Evolutionary conservation across 2,797 vertebrate genomes (phyloP).

Genomic region (Sternarchorhynchus goeldii): DNA sequence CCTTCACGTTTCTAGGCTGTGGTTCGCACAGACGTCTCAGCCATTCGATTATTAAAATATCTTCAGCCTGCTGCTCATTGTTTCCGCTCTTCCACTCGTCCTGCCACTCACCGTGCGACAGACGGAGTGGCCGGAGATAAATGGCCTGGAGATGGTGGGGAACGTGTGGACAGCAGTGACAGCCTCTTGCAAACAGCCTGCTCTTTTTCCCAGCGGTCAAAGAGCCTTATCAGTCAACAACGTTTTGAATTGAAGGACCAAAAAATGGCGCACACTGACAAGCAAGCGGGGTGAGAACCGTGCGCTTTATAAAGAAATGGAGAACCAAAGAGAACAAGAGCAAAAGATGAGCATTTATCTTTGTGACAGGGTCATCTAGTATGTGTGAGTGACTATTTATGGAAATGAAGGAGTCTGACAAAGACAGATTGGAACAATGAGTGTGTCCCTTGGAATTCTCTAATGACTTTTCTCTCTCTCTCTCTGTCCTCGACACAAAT

Average conservation of each 20-base stretch:
- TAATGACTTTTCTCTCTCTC: slow-evolving; percentile 44
- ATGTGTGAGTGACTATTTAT: slow-evolving; percentile 50
- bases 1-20: background rate
- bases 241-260: background rate
- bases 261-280: slow-evolving; percentile 1
- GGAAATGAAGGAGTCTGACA: slow-evolving; percentile 57
- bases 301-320: slow-evolving; percentile 16
- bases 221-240: slow-evolving; percentile 29
- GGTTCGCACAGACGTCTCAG: background rate
- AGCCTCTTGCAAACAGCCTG: slow-evolving; percentile 2
- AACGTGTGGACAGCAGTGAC: background rate
- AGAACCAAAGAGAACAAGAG: slow-evolving; percentile 33
- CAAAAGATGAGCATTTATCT: slow-evolving; percentile 54
- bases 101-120: background rate
- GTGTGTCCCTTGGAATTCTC: slow-evolving; percentile 44
- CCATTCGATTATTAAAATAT: background rate
- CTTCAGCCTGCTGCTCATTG: background rate
- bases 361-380: slow-evolving; percentile 56
- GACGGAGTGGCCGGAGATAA: slow-evolving; percentile 22
- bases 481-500: background rate
- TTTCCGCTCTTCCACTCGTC: background rate
- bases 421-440: slow-evolving; percentile 50
- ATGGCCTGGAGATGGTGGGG: slow-evolving; percentile 19
- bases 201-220: slow-evolving; percentile 7
- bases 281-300: background rate